Evolutionary conservation across 2,113 vertebrate species (phyloP).

Genomic region (Balaeniceps rex): DNA sequence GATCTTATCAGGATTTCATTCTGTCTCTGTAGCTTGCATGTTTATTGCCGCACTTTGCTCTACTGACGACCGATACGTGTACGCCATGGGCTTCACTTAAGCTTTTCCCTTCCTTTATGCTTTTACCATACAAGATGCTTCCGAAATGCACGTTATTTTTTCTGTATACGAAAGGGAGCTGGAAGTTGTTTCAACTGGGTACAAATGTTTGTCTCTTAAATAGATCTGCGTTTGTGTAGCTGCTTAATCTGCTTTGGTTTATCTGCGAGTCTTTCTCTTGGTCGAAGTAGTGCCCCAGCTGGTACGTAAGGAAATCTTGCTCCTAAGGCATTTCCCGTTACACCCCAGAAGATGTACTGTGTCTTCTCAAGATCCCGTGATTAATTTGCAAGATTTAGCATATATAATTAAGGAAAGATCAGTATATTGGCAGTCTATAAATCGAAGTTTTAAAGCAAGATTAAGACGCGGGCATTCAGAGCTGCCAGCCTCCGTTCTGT

Average conservation of each 20-base stretch:
- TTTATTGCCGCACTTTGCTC: background rate
- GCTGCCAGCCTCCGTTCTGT: background rate
- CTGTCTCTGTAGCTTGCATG: conserved; percentile 38
- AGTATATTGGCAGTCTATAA: background rate
- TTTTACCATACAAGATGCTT: background rate
- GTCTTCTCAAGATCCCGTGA: background rate
- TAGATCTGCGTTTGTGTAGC: background rate
- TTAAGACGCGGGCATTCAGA: background rate
- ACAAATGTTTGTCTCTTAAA: background rate
- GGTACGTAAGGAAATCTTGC: background rate
- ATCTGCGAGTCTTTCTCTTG: background rate
- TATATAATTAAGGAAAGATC: background rate
- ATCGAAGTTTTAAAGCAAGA: background rate
- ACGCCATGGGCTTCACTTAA: background rate
- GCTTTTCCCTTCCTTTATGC: background rate
- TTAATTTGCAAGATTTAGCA: background rate
- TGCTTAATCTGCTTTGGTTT: background rate
- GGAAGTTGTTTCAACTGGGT: background rate
- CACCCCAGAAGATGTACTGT: background rate
- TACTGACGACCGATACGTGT: fast-evolving
- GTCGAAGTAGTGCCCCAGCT: background rate
- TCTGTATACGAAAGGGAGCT: background rate
- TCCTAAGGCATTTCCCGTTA: background rate
- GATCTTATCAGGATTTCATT: conserved; percentile 69
- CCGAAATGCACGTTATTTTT: background rate